Percentiles rank a stretch among this genome's conserved stretches.
Evolutionary conservation across 1,140 invertebrate species (phyloP).

Genomic region (Calycopis cecrops): DNA sequence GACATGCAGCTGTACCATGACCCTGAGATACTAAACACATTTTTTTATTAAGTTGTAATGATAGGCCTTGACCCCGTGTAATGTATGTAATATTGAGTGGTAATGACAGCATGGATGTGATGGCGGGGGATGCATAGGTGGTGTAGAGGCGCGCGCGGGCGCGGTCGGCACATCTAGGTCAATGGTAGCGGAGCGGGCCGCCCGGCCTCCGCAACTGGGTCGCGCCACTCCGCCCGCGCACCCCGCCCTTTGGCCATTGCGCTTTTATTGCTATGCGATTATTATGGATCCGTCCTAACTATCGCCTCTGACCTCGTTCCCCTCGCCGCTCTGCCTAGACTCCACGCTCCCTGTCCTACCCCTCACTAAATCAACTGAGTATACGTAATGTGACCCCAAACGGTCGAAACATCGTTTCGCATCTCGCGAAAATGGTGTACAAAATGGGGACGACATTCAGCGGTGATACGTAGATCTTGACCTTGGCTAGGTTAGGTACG

Average conservation of each 20-base stretch:
- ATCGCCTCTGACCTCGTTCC: slow-evolving; percentile 13
- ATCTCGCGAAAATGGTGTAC: not conserved
- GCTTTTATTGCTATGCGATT: slow-evolving; percentile 33
- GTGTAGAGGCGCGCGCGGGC: slow-evolving; percentile 26
- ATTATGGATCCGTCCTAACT: slow-evolving; percentile 27
- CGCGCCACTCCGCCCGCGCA: slow-evolving; percentile 25
- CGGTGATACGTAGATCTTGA: slow-evolving; percentile 28
- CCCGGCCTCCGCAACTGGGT: slow-evolving; percentile 39
- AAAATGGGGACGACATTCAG: slow-evolving; percentile 11
- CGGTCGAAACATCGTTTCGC: too few species aligned
- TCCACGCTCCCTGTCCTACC: not conserved
- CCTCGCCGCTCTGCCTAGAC: not conserved
- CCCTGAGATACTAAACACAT: too few species aligned
- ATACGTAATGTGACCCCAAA: too few species aligned
- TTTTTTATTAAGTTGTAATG: too few species aligned
- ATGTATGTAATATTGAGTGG: not conserved
- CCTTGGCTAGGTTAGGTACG: slow-evolving; percentile 34
- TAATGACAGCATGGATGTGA: not conserved
- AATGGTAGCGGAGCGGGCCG: slow-evolving; percentile 49
- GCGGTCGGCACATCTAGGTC: slow-evolving; percentile 44
- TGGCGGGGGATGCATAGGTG: not conserved
- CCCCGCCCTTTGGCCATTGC: slow-evolving; percentile 29
- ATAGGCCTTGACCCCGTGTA: not conserved
- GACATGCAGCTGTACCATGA: too few species aligned
- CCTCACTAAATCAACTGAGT: too few species aligned